Percentiles rank a stretch among this genome's conserved stretches.
Conservation (phyloP, 2,797 vertebrate species). For the Acridotheres tristis region DNA sequence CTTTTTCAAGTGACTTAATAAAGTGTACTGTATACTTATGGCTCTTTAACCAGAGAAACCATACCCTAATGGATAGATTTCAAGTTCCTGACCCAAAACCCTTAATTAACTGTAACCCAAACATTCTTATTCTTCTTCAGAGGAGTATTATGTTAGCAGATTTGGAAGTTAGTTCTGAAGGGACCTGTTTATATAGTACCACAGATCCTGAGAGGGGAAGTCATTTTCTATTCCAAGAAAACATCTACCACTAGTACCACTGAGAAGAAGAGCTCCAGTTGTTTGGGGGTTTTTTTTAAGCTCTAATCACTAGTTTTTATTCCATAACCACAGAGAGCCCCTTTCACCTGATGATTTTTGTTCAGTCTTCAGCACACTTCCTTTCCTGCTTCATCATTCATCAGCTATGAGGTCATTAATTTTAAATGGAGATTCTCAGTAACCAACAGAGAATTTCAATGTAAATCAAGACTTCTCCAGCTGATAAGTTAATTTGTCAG, state of each 20-base stretch:
- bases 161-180: conserved; percentile 55
- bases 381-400: conserved; percentile 45
- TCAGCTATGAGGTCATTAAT: conserved; percentile 46
- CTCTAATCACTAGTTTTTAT: conserved; percentile 36
- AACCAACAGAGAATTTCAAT: conserved; percentile 23
- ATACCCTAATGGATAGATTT: conserved; percentile 61
- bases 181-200: conserved; percentile 48
- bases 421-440: conserved; percentile 28
- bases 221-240: conserved; percentile 69
- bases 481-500: conserved; percentile 61
- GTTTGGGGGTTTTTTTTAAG: not conserved
- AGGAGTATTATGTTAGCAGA: conserved; percentile 60
- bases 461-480: conserved; percentile 46
- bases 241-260: conserved; percentile 13
- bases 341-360: conserved; percentile 51
- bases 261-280: not conserved
- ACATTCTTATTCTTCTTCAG: conserved; percentile 63
- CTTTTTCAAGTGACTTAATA: conserved; percentile 54
- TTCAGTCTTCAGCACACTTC: conserved; percentile 18
- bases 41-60: conserved; percentile 64
- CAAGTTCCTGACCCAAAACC: conserved; percentile 51
- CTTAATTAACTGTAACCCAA: conserved; percentile 61
- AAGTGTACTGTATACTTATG: conserved; percentile 40
- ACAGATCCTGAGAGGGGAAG: conserved; percentile 32
- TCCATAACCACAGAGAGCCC: conserved; percentile 10